phyloP scores from a whole-genome alignment of 64 coral and sea anemone species.

The Astreopora myriophthalma region DNA sequence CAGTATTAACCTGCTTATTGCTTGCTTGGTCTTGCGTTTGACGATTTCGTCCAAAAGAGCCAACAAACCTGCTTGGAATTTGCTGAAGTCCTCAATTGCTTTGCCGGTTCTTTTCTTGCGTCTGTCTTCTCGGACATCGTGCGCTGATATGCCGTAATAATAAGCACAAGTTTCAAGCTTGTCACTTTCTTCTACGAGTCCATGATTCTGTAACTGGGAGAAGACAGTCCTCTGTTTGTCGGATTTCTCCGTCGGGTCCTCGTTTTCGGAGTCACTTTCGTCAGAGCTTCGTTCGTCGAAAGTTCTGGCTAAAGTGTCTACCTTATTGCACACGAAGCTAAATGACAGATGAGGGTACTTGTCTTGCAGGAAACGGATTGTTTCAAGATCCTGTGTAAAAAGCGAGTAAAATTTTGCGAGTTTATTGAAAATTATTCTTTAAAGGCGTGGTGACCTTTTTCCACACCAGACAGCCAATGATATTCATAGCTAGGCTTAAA shows the following conservation, averaged over 20 bases:
- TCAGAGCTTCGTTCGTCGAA: background rate
- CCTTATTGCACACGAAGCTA: conserved; percentile 64
- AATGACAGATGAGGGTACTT: conserved; percentile 51
- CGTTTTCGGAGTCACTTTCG: background rate
- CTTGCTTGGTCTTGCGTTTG: background rate
- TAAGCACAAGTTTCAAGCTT: background rate
- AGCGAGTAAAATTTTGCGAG: background rate
- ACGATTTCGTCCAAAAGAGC: background rate
- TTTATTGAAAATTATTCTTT: too few relatives aligned
- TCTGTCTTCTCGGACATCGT: background rate
- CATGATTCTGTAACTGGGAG: background rate
- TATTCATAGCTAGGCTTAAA: too few relatives aligned
- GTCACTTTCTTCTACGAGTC: background rate
- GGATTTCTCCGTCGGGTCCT: background rate
- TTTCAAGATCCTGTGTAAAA: conserved; percentile 24
- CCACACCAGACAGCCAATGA: too few relatives aligned
- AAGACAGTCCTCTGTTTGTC: conserved; percentile 6
- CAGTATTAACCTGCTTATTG: background rate
- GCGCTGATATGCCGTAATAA: background rate
- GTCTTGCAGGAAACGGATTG: conserved; percentile 54
- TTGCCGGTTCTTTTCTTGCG: background rate
- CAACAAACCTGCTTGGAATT: background rate
- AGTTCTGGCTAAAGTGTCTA: background rate
- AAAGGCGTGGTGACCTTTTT: too few relatives aligned
- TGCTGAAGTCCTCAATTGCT: background rate